Percentiles rank a stretch among this genome's conserved stretches.
Evolutionary conservation across 2,113 vertebrate genomes (phyloP).

Genomic region (Leucopsar rothschildi): DNA sequence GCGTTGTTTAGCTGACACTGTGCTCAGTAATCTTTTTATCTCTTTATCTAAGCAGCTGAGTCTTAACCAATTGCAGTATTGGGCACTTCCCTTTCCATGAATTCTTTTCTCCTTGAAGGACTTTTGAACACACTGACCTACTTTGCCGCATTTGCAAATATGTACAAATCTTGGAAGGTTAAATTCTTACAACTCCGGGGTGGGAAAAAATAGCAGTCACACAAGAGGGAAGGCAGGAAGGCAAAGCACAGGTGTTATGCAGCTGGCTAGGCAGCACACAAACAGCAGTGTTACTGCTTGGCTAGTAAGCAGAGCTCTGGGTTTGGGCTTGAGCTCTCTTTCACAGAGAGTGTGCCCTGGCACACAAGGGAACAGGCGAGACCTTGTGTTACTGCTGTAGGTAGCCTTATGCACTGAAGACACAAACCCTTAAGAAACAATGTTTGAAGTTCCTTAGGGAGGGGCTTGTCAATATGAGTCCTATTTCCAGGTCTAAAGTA

Average conservation of each 20-base stretch:
- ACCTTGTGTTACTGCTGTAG: neutral
- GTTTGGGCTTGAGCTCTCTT: neutral
- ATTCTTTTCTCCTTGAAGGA: neutral
- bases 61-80: neutral
- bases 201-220: neutral
- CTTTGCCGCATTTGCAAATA: neutral
- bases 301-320: neutral
- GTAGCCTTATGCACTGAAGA: neutral
- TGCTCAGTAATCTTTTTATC: neutral
- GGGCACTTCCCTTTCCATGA: neutral
- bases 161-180: neutral
- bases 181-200: accelerated
- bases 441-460: neutral
- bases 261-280: neutral
- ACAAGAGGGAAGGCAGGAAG: neutral
- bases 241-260: neutral
- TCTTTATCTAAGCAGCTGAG: constrained; percentile 6
- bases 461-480: neutral
- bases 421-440: neutral
- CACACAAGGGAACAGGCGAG: accelerated
- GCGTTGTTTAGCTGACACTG: neutral
- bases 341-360: neutral
- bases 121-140: neutral
- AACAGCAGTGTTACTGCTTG: neutral
- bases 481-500: neutral